Evolutionary conservation across 1,140 invertebrate species (phyloP), one percentile per base, ranked within the genome.

Genomic region (Euura saliciscinereae): DNA sequence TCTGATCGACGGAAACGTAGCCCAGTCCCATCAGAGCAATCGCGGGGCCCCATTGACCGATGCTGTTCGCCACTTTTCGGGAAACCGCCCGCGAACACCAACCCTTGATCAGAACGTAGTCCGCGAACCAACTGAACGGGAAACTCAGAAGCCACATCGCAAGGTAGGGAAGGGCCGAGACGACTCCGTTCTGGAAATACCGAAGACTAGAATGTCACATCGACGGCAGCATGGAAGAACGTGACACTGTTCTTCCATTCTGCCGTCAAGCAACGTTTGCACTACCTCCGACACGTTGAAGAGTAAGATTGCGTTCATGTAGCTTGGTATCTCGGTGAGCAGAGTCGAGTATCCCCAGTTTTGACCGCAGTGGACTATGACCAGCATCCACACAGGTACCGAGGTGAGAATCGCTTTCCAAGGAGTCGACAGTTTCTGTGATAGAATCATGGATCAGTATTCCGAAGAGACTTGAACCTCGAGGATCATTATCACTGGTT

Each of bases 241-340:
- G 28, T 28, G 28, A 28, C 28, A 28, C 28, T 28, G 28, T 28
- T 28, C 28, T 28, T 28, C 28, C 28, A 28, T 28, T 28, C 28
- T 28, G 28, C 28, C 28, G 28, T 28, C 28, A 28, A 28, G 28
- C 1, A 28, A 28, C 28, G 28, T 28, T 28, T 11, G 6, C 13
- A 78, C 75, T 78, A 91, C 91, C 75, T 90, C 86, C 86, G 93
- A 91, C 45, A 99, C 93, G 71, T 97, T 92, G 88, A 98, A 98
- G 80, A 96, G 93, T 7, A 99, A 89, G 66, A 99, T 94, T 89
- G 97, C 95, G 80, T 97, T 95, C 94, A 99, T 96, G 85, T 97
- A 99, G 0, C 96, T 98, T 0, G 98, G 98, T 74, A 99, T 87
- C 80, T 98, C 95, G 1, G 96, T 98, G 90, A 99, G 94, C 71